Base-by-base conservation (phyloP, 1,140 invertebrate species). In the Leptinotarsa defecta region DNA sequence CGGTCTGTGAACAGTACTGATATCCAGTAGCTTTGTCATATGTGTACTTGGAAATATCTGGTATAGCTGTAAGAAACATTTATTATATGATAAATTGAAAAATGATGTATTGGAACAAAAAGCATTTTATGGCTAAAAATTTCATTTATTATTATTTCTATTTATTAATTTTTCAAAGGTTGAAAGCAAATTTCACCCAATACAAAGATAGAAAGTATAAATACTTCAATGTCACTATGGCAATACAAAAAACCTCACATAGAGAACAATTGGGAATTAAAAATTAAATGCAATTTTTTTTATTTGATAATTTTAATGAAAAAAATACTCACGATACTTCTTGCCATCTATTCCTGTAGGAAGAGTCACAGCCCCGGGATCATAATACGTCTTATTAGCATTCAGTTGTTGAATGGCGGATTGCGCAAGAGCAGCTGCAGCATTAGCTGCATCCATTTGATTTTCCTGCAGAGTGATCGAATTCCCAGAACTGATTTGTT, bases 11-110 rank as follows among this genome's bases (percentile, higher is more conserved):
- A 87, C 99, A 98, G 86, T 98, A 99, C 83, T 99, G 99, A 84
- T 98, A 99, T 0, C 97, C 97, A 17, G 96, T 98, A 0, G 92
- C 91, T 84, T 96, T 95, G 86, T 99, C 98, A 86, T 96, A 98
- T 81, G 96, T 92, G 85, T 98, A 99, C 17, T 92, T 93, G 74
- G 92, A 92, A 2, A 94, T 92, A 91, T 99, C 96, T 22, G 98
- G 98, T 61, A 92, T 86, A 80, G 90, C 93, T 94, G 69, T 85
- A 73, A 76, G 87, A 86, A 74, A 86, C 15, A 57, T 57, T 34
- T 8, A 8, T 34, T 34, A 34, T 34, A 34, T 34, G 6, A 34
- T 8, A 34, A 8, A 34, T 34, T 8, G 27, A 34, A 34, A 8
- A 34, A 34, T 34, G 27, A 34, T 2, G 27, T 8, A 34, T 8